A percentile compares a stretch with the other conserved stretches of the same genome.
phyloP scores from a whole-genome alignment of 2,797 vertebrate species.

The Pelobates cultripes region DNA sequence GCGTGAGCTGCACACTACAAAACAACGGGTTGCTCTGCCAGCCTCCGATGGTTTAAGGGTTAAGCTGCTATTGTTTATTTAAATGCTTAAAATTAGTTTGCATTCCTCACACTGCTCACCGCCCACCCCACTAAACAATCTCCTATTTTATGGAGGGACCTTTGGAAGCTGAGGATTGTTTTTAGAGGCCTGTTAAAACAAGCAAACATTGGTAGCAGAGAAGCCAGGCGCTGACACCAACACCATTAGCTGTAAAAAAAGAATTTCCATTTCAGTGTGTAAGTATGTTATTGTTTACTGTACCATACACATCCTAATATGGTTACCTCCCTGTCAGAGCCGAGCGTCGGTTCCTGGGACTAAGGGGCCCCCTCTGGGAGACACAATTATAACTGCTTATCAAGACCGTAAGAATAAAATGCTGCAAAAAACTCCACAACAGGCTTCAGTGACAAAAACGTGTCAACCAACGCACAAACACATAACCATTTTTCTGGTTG shows the following conservation, averaged over 20 bases:
- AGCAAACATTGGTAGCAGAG: slow-evolving; percentile 72
- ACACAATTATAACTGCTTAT: slow-evolving; percentile 81
- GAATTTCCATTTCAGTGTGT: slow-evolving; percentile 87
- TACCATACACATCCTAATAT: slow-evolving; percentile 96
- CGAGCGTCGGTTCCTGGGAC: slow-evolving; percentile 67
- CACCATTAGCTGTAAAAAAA: slow-evolving; percentile 79
- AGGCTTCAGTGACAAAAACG: neutral
- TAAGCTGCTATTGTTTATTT: slow-evolving; percentile 47
- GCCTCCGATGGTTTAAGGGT: neutral
- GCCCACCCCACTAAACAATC: neutral
- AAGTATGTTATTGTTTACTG: slow-evolving; percentile 98
- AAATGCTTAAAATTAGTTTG: slow-evolving; percentile 34
- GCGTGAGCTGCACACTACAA: neutral
- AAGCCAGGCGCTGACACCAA: slow-evolving; percentile 82
- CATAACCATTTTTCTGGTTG: too few relatives aligned
- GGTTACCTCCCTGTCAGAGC: slow-evolving; percentile 88
- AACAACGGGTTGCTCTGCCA: neutral
- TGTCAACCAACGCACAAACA: too few relatives aligned
- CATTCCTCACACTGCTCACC: neutral
- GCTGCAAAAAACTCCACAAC: slow-evolving; percentile 62
- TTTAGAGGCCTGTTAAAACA: slow-evolving; percentile 70
- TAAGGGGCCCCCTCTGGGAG: slow-evolving; percentile 84
- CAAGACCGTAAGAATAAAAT: slow-evolving; percentile 91
- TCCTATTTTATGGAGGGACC: slow-evolving; percentile 19
- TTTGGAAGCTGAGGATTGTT: slow-evolving; percentile 9